Evolutionary conservation across 2,888 invertebrate genomes (phyloP).

Genomic region (Agrochola lychnidis): DNA sequence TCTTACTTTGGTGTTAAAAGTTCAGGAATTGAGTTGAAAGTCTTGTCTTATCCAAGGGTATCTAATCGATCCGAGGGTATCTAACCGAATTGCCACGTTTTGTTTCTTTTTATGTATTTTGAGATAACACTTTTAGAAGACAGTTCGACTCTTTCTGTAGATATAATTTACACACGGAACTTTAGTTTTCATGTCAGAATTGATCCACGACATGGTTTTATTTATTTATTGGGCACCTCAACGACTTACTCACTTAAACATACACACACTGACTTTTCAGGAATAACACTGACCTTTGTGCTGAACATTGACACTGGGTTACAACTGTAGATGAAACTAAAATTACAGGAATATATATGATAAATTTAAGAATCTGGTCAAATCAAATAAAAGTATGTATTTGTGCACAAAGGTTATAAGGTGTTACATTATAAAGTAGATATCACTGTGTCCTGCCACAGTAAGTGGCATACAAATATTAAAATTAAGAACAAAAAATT

Average conservation of each 20-base stretch:
- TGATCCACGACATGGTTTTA: not conserved
- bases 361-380: not conserved
- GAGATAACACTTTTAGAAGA: not conserved
- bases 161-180: not conserved
- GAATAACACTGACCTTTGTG: not conserved
- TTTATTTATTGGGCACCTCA: no score
- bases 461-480: not conserved
- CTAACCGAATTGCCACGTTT: not conserved
- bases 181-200: not conserved
- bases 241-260: no score
- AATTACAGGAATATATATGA: not conserved
- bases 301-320: not conserved
- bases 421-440: not conserved
- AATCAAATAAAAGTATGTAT: not conserved
- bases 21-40: constrained; percentile 3
- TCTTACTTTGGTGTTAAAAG: constrained; percentile 19
- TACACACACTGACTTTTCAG: not conserved
- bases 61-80: not conserved
- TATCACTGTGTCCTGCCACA: not conserved
- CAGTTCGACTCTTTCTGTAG: not conserved
- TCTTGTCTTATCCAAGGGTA: not conserved
- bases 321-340: not conserved
- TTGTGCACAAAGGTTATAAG: not conserved
- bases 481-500: not conserved
- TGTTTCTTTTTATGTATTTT: not conserved